Base-by-base conservation (phyloP, 1,140 invertebrate species). In the Phymastichus coffea region DNA sequence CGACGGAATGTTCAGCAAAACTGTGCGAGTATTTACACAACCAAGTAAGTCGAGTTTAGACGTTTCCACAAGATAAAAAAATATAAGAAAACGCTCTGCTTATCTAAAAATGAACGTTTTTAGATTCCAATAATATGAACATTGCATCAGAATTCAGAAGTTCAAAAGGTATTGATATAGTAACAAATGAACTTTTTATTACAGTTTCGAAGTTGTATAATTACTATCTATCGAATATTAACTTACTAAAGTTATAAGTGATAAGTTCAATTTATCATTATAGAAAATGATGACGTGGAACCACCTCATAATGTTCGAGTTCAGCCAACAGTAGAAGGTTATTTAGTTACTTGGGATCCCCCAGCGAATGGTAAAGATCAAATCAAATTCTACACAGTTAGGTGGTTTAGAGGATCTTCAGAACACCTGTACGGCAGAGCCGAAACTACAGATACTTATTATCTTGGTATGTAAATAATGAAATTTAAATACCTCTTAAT, bases 1-100 rank as follows among this genome's bases (percentile, higher is more conserved):
- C 2, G 92, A 95, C 67, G 93, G 94, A 12, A 88, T 95, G 79
- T 94, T 93, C 71, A 95, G 93, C 72, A 91, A 93, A 75, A 85
- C 90, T 6, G 81, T 95, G 12, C 84, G 84, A 61, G 86, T 91
- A 33, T 84, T 83, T 66, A 95, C 93, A 0, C 86, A 88, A 78
- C 70, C 71, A 4, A 70, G 75, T 75, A 66, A 35, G 68, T 67
- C 19, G 12, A n/a, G n/a, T n/a, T n/a, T n/a, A n/a, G n/a, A n/a
- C n/a, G n/a, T n/a, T n/a, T n/a, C n/a, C n/a, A n/a, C n/a, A n/a
- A n/a, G n/a, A n/a, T n/a, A n/a, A n/a, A n/a, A n/a, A n/a, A n/a
- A n/a, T n/a, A n/a, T n/a, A n/a, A n/a, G n/a, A n/a, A n/a, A n/a
- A n/a, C n/a, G n/a, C n/a, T n/a, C n/a, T n/a, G n/a, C n/a, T n/a